Conservation (phyloP, 1,140 invertebrate species). For the Leptestheria dahalacensis region DNA sequence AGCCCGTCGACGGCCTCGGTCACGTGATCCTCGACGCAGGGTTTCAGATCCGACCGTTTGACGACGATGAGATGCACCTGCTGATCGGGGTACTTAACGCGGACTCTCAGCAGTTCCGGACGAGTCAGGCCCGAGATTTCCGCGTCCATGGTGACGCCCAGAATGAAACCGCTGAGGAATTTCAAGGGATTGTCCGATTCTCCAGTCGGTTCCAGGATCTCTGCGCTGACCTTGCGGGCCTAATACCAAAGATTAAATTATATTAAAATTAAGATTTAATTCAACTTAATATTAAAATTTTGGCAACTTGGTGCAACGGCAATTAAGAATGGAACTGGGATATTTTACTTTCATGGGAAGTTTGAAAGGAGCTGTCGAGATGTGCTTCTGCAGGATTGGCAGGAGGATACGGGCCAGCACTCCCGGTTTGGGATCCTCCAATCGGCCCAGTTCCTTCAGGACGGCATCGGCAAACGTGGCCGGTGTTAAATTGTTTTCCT, state of each 20-base stretch:
- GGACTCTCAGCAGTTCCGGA: constrained; percentile 53
- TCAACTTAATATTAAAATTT: constrained; percentile 17
- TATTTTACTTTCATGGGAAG: constrained; percentile 14
- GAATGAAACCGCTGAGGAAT: constrained; percentile 79
- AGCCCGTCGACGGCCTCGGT: constrained; percentile 6
- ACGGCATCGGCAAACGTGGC: constrained; percentile 65
- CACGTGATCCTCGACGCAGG: not conserved
- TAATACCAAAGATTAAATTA: constrained; percentile 24
- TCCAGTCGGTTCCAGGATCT: constrained; percentile 67
- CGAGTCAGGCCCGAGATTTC: constrained; percentile 65
- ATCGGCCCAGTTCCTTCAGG: constrained; percentile 53
- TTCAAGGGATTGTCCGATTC: constrained; percentile 73
- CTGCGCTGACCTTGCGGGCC: constrained; percentile 59
- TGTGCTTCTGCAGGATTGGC: constrained; percentile 45
- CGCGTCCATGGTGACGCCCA: constrained; percentile 69
- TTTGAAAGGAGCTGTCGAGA: not conserved
- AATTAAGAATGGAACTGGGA: no score
- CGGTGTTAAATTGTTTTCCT: constrained; percentile 35
- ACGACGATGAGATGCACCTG: constrained; percentile 67
- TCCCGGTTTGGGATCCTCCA: constrained; percentile 69
- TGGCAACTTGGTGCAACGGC: no score
- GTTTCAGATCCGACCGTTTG: constrained; percentile 5
- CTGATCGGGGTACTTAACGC: constrained; percentile 83
- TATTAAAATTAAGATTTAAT: not conserved
- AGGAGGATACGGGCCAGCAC: constrained; percentile 54